Percentiles rank a stretch among this genome's conserved stretches.
Conservation (phyloP, 2,888 invertebrate species). For the Anaspis maculata region DNA sequence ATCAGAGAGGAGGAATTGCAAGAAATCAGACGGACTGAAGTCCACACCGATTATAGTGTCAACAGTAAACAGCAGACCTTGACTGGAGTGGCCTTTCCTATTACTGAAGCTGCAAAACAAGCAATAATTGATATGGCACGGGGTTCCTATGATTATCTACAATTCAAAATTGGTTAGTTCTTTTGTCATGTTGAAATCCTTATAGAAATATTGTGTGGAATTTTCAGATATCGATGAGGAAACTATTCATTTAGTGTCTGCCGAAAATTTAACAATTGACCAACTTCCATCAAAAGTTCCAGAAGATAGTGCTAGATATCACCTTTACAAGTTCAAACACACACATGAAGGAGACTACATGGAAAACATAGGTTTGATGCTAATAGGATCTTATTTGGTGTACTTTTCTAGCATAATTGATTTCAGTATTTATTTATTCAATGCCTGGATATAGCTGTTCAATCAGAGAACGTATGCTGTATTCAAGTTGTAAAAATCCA, state of each 20-base stretch:
- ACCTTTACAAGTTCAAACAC: conserved; percentile 85
- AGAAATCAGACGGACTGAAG: conserved; percentile 64
- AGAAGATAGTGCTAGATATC: conserved; percentile 79
- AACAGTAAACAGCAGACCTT: conserved; percentile 83
- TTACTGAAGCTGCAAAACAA: conserved; percentile 69
- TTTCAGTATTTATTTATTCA: conserved; percentile 93
- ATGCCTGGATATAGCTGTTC: conserved; percentile 96
- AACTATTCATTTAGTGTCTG: conserved; percentile 72
- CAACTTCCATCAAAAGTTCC: conserved; percentile 76
- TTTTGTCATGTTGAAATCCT: not conserved
- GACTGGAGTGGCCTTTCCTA: conserved; percentile 84
- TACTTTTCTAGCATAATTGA: conserved; percentile 5
- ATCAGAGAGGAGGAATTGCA: conserved; percentile 77
- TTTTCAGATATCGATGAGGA: conserved; percentile 74
- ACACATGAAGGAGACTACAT: conserved; percentile 86
- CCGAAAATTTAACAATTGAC: conserved; percentile 57
- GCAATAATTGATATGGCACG: conserved; percentile 66
- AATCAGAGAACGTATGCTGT: conserved; percentile 97
- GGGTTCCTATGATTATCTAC: conserved; percentile 80
- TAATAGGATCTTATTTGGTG: conserved; percentile 3
- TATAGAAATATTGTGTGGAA: conserved; percentile 4
- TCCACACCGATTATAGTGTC: conserved; percentile 64
- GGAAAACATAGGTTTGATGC: conserved; percentile 57
- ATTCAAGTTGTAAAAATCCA: conserved; percentile 94
- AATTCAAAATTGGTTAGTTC: conserved; percentile 67